These are phyloP conservation scores for Drosophila imparisetae DNA, from an alignment of 2,888 invertebrate genomes.

Conservation along the genomic window DNA sequence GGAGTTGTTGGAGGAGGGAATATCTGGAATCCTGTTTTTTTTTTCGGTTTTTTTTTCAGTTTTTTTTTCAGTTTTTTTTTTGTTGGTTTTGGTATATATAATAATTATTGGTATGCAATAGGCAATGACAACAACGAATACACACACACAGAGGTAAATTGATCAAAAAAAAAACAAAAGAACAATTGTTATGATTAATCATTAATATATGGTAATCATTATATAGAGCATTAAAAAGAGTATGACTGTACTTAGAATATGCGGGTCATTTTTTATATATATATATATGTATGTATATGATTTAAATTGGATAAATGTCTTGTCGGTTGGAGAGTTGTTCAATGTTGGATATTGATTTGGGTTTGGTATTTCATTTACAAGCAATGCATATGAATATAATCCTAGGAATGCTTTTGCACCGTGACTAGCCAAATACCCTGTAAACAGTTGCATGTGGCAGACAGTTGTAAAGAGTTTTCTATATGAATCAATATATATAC, in stretches of 20 bases:
- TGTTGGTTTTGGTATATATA: constrained; percentile 49
- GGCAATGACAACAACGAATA: constrained; percentile 75
- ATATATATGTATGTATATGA: constrained; percentile 5
- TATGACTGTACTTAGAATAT: constrained; percentile 32
- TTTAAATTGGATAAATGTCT: constrained; percentile 18
- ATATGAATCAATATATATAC: not conserved
- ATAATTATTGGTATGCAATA: constrained; percentile 69
- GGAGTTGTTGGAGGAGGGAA: constrained; percentile 94
- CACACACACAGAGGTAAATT: constrained; percentile 72
- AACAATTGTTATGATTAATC: constrained; percentile 73
- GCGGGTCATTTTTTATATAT: not conserved
- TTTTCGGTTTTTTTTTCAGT: constrained; percentile 19
- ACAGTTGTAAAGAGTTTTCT: not conserved
- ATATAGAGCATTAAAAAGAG: constrained; percentile 51
- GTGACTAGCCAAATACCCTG: constrained; percentile 32
- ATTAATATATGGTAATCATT: constrained; percentile 71
- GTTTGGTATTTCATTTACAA: not conserved
- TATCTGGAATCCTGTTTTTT: constrained; percentile 89
- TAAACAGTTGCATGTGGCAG: constrained; percentile 1
- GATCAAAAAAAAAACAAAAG: constrained; percentile 52
- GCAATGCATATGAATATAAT: constrained; percentile 4
- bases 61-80: constrained; percentile 29
- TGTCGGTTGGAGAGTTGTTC: constrained; percentile 9
- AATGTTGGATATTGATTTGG: not conserved
- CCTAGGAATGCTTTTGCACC: not conserved